Evolutionary conservation across 2,113 vertebrate species (phyloP), one percentile per base, ranked within the genome.

Genomic region (Struthidea cinerea): DNA sequence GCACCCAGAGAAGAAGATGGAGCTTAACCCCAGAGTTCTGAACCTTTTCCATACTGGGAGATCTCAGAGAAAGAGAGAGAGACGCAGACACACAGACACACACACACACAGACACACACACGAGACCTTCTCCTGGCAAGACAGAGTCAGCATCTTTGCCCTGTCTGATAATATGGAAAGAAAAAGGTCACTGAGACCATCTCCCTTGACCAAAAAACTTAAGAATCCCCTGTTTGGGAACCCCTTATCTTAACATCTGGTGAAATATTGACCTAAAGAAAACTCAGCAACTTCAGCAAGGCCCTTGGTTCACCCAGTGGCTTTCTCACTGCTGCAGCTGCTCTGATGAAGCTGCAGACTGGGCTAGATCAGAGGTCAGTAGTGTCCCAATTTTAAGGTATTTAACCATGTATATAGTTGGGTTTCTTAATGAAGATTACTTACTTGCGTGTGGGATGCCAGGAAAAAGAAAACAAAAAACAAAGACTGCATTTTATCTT

Each of bases 401-500:
- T 91, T 91, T 73, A 84, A 89, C 67, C 79, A 57, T 7, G 59
- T 84, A 53, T 37, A 61, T 59, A 84, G 67, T 68, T 75, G 46
- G 46, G 28, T 52, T 94, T 86, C 84, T 97, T 91, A 78, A 90
- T 47, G 63, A 96, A 55, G 87, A 78, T 93, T 96, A 98, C 98
- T 98, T 98, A 98, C 98, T 98, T 97, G 97, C 57, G 77, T 89
- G 47, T 96, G 96, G 95, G 93, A 96, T 96, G 97, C 93, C 98
- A 97, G 96, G 95, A 97, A 97, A 97, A 98, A 97, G 71, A 98
- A 94, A 97, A 97, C 17, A 30, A 96, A 97, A 98, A 96, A 96
- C 90, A 98, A 96, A 97, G 64, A 87, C 79, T 95, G 94, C 89
- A 90, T 94, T 97, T 95, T 96, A 96, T 96, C 94, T 97, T 93